Conservation (phyloP, 2,797 vertebrate species). For the Fringilla coelebs region DNA sequence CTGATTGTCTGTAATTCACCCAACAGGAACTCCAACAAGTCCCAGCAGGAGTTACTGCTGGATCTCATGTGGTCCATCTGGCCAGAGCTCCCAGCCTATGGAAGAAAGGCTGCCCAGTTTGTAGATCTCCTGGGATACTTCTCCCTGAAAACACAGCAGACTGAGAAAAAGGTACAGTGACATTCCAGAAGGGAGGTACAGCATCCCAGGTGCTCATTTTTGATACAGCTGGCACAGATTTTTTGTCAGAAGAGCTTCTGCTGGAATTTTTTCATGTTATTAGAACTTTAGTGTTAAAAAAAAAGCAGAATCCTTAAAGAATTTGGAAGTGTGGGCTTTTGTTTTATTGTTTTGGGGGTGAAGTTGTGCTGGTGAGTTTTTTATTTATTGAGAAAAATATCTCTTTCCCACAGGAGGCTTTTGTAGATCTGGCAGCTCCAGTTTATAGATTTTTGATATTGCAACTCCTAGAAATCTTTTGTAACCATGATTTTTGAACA, state of each 20-base stretch:
- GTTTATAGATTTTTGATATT: not conserved
- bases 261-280: not conserved
- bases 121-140: conserved; percentile 98
- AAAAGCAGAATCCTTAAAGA: not conserved
- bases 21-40: conserved; percentile 92
- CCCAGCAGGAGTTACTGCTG: conserved; percentile 93
- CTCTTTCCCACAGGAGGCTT: not conserved
- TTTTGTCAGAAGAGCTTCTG: not conserved
- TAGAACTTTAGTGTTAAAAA: not conserved
- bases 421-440: not conserved
- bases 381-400: not conserved
- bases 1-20: not conserved
- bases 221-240: not conserved
- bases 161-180: conserved; percentile 91
- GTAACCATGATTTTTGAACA: not conserved
- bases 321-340: not conserved
- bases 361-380: not conserved
- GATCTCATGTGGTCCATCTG: conserved; percentile 99
- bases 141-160: conserved; percentile 97
- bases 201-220: not conserved
- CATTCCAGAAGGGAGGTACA: not conserved
- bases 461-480: not conserved
- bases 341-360: not conserved
- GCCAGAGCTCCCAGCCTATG: conserved; percentile 98
- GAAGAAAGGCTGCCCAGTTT: conserved; percentile 97